These are phyloP conservation scores for Teleiodes luculella DNA, from an alignment of 2,888 invertebrate species.

Conservation along the genomic window DNA sequence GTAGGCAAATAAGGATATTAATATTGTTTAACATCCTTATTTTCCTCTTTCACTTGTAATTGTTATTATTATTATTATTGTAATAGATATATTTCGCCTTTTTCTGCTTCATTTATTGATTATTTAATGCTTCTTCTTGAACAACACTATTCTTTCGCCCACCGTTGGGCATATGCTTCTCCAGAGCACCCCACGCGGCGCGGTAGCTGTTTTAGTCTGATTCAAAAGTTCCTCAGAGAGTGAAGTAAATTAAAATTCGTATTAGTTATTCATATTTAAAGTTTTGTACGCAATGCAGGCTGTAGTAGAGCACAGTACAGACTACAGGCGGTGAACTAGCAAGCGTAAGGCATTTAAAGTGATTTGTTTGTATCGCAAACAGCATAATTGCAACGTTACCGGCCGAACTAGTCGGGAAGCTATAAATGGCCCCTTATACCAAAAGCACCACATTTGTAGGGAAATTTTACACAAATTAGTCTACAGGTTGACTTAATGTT, in stretches of 20 bases:
- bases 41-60: too few relatives aligned
- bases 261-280: constrained; percentile 10
- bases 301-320: constrained; percentile 49
- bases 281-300: constrained; percentile 53
- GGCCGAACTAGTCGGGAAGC: constrained; percentile 40
- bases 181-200: too few relatives aligned
- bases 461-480: constrained; percentile 5
- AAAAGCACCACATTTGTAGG: constrained; percentile 1
- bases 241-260: constrained; percentile 1
- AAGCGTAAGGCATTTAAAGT: constrained; percentile 55
- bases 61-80: too few relatives aligned
- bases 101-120: too few relatives aligned
- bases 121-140: too few relatives aligned
- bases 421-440: constrained; percentile 39
- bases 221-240: neutral
- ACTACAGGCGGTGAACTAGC: constrained; percentile 25
- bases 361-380: constrained; percentile 59
- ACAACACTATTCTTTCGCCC: too few relatives aligned
- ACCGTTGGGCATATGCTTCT: too few relatives aligned
- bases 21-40: too few relatives aligned
- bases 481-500: constrained; percentile 4
- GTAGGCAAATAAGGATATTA: too few relatives aligned
- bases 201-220: neutral
- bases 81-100: too few relatives aligned
- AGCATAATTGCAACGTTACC: constrained; percentile 53